Conservation (phyloP, 2,888 invertebrate species). For the Drosophila barbarae region DNA sequence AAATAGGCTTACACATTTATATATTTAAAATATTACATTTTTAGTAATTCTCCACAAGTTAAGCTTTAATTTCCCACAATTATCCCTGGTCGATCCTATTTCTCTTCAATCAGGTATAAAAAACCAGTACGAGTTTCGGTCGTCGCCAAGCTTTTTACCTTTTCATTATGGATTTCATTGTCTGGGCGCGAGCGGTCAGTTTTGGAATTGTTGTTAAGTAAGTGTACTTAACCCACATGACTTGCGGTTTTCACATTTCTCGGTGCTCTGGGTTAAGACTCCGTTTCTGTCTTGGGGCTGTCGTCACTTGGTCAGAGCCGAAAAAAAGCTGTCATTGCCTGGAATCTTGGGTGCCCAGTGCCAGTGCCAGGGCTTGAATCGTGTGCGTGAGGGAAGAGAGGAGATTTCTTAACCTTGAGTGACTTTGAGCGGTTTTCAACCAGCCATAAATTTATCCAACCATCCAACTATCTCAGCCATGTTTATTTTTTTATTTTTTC, state of each 20-base stretch:
- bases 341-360: constrained; percentile 40
- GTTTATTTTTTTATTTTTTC: constrained; percentile 26
- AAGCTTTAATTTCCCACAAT: constrained; percentile 8
- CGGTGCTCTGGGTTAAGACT: constrained; percentile 21
- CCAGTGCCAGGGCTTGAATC: constrained; percentile 1
- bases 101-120: constrained; percentile 13
- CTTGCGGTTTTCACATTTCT: constrained; percentile 65
- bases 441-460: constrained; percentile 19
- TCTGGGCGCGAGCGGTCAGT: constrained; percentile 66
- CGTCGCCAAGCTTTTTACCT: constrained; percentile 49
- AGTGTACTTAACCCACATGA: constrained; percentile 75
- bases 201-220: constrained; percentile 73
- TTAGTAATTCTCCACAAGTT: not conserved
- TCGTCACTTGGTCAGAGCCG: constrained; percentile 55
- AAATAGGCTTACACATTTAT: not conserved
- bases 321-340: constrained; percentile 62
- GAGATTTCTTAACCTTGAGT: constrained; percentile 75
- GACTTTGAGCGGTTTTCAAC: constrained; percentile 58
- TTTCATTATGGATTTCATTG: constrained; percentile 66
- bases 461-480: constrained; percentile 10
- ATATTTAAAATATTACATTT: not conserved
- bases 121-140: constrained; percentile 3
- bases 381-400: constrained; percentile 46
- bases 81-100: constrained; percentile 20
- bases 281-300: constrained; percentile 40